phyloP scores from a whole-genome alignment of 2,888 invertebrate species.

The Smittia sp. region DNA sequence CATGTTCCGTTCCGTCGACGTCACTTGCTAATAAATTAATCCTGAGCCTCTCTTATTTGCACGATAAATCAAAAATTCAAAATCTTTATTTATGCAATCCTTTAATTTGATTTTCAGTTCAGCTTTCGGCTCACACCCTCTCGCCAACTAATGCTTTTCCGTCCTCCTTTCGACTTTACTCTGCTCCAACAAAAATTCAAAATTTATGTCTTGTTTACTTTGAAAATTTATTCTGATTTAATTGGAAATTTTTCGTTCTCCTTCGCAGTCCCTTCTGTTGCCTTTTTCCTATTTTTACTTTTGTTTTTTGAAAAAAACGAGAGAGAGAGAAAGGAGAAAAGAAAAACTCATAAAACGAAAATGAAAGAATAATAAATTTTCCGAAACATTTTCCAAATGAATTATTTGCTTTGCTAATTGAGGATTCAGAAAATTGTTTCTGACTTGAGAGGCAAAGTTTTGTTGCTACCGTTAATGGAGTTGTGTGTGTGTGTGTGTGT shows the following conservation, averaged over 20 bases:
- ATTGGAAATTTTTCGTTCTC: slow-evolving; percentile 26
- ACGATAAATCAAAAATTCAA: slow-evolving; percentile 41
- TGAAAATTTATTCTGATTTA: slow-evolving; percentile 41
- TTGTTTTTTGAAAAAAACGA: slow-evolving; percentile 6
- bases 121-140: neutral
- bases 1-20: neutral
- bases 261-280: slow-evolving; percentile 16
- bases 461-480: neutral
- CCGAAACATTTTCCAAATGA: slow-evolving; percentile 41
- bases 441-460: slow-evolving; percentile 18
- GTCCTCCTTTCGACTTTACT: neutral
- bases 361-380: slow-evolving; percentile 42
- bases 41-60: slow-evolving; percentile 24
- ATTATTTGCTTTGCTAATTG: slow-evolving; percentile 41
- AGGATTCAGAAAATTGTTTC: slow-evolving; percentile 35
- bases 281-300: slow-evolving; percentile 30
- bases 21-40: slow-evolving; percentile 16
- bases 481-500: neutral
- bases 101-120: slow-evolving; percentile 38
- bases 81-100: slow-evolving; percentile 42
- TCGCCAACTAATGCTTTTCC: slow-evolving; percentile 18
- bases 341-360: slow-evolving; percentile 36
- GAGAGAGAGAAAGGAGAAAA: neutral
- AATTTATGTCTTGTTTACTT: slow-evolving; percentile 42
- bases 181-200: slow-evolving; percentile 32